Percentiles rank a stretch among this genome's conserved stretches.
Conservation (phyloP, 2,113 vertebrate species). For the Sarotherodon lohbergeri region DNA sequence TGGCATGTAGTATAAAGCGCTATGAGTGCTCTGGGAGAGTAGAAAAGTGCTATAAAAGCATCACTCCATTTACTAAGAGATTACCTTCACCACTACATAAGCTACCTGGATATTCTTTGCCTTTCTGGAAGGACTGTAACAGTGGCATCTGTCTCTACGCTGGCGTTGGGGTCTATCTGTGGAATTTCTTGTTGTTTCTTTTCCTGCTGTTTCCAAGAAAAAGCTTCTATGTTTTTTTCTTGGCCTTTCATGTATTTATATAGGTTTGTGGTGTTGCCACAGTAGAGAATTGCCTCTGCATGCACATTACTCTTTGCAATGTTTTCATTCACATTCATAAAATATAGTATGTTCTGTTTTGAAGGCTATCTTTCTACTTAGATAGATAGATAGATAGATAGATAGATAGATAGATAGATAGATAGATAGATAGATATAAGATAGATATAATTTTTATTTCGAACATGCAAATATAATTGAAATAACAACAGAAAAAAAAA, state of each 20-base stretch:
- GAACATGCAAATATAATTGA: too few relatives aligned
- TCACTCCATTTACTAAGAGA: neutral
- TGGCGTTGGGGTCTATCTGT: neutral
- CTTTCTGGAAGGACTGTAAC: neutral
- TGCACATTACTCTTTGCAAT: neutral
- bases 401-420: too few relatives aligned
- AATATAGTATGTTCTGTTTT: neutral
- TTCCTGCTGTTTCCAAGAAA: neutral
- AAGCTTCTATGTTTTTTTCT: neutral
- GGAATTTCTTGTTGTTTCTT: neutral
- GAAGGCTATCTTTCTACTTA: neutral
- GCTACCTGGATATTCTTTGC: neutral
- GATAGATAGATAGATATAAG: too few relatives aligned
- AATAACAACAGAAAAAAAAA: too few relatives aligned
- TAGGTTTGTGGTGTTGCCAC: neutral
- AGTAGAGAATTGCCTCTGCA: neutral
- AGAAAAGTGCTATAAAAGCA: neutral
- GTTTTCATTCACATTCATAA: neutral
- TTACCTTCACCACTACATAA: neutral
- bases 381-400: too few relatives aligned
- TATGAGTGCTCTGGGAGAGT: neutral
- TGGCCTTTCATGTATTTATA: neutral
- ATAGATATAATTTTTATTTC: too few relatives aligned
- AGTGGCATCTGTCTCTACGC: neutral
- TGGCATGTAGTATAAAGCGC: rapidly evolving